Percentiles rank a stretch among this genome's conserved stretches.
These are phyloP conservation scores for Drosophila kepulauana DNA, from an alignment of 1,140 invertebrate species.

Conservation along the genomic window DNA sequence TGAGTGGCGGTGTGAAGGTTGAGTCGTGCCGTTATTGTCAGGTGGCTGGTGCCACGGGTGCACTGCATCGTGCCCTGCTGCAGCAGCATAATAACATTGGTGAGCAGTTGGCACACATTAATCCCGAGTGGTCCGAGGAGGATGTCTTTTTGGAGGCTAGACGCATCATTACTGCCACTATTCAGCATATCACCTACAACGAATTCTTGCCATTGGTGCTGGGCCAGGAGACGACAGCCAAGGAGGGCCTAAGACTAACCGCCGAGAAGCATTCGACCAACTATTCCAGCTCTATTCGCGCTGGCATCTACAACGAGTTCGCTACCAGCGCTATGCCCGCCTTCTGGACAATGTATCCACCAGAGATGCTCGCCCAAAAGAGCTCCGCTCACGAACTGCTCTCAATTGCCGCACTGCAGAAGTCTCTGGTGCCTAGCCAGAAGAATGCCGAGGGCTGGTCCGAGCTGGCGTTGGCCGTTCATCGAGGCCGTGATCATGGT, in stretches of 20 bases:
- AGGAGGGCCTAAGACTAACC: conserved; percentile 84
- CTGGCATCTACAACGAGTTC: conserved; percentile 87
- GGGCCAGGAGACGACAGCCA: conserved; percentile 86
- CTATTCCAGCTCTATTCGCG: conserved; percentile 91
- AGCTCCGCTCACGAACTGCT: conserved; percentile 85
- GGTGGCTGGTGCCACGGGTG: conserved; percentile 85
- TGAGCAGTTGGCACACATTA: conserved; percentile 89
- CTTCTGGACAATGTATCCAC: conserved; percentile 90
- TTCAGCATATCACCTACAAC: conserved; percentile 95
- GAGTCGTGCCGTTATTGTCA: conserved; percentile 86
- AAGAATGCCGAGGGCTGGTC: conserved; percentile 85
- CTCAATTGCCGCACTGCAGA: conserved; percentile 85
- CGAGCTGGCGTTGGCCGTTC: conserved; percentile 86
- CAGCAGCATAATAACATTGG: conserved; percentile 94
- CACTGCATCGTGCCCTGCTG: conserved; percentile 90
- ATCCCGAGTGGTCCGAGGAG: conserved; percentile 95
- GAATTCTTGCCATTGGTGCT: conserved; percentile 93
- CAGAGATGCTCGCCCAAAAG: conserved; percentile 79
- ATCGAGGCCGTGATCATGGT: conserved; percentile 95
- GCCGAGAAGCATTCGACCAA: conserved; percentile 85
- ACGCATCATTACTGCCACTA: conserved; percentile 90
- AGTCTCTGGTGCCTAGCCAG: conserved; percentile 80
- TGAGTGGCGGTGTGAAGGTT: conserved; percentile 89
- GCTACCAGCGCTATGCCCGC: conserved; percentile 91
- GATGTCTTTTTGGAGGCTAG: conserved; percentile 92